Evolutionary conservation across 2,113 vertebrate species (phyloP), one percentile per base, ranked within the genome.

Genomic region (Oplegnathus fasciatus): DNA sequence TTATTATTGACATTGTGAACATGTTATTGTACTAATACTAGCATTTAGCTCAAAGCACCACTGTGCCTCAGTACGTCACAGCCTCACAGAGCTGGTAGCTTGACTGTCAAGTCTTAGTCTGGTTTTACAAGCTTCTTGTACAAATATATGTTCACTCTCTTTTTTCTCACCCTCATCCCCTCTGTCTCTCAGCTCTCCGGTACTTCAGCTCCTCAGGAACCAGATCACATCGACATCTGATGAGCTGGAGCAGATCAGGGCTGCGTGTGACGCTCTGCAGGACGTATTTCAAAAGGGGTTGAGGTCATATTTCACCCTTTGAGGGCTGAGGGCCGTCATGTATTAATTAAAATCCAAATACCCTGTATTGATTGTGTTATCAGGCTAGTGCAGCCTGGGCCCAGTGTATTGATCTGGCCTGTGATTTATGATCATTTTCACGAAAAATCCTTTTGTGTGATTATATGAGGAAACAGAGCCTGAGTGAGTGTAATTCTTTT

Each of bases 321-420:
- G 97, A 96, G 96, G 94, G 93, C 89, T 91, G 91, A 92, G 92
- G 90, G 90, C 93, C 86, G 95, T 96, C 96, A 96, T 94, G 96
- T 97, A 97, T 97, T 97, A 97, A 98, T 98, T 98, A 97, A 98
- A 99, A 98, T 97, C 96, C 97, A 97, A 98, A 98, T 97, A 96
- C 96, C 96, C 96, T 90, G 95, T 98, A 98, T 98, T 97, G 97
- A 98, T 98, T 96, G 97, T 94, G 96, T 98, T 98, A 98, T 99
- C 98, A 96, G 97, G 95, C 95, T 90, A 83, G 87, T 94, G 95
- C 97, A 98, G 97, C 96, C 96, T 90, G 94, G 93, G 91, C 91
- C 94, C 90, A 95, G 94, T 91, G 94, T 93, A 98, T 98, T 96
- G 97, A 98, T 98, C 97, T 96, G 92, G 86, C 85, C 95, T 84